These are phyloP conservation scores for Matsumurasca onukii DNA, from an alignment of 1,140 invertebrate genomes.

Conservation along the genomic window DNA sequence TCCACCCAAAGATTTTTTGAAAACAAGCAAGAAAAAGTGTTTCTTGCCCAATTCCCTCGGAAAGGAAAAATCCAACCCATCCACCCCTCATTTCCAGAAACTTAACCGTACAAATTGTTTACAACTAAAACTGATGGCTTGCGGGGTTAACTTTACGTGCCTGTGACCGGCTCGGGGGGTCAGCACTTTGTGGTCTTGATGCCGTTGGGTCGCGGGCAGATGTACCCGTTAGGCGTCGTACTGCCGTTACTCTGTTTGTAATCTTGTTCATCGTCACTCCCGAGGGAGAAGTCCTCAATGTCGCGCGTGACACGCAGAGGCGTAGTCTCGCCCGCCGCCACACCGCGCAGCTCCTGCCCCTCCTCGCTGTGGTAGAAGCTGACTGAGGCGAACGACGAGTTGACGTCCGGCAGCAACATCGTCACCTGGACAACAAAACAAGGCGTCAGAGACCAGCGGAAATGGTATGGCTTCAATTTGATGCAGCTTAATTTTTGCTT, in stretches of 20 bases:
- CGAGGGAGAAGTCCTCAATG: slow-evolving; percentile 43
- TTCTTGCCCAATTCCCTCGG: not conserved
- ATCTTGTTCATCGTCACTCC: slow-evolving; percentile 38
- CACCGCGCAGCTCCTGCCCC: slow-evolving; percentile 56
- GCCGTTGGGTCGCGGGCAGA: slow-evolving; percentile 31
- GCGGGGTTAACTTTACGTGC: no score
- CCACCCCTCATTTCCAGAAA: not conserved
- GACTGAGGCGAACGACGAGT: slow-evolving; percentile 61
- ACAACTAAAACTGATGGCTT: no score
- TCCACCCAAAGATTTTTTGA: no score
- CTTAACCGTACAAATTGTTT: no score
- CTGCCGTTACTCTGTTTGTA: slow-evolving; percentile 46
- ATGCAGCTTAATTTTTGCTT: no score
- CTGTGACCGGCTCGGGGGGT: not conserved
- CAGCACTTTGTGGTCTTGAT: slow-evolving; percentile 40
- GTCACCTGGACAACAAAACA: slow-evolving; percentile 74
- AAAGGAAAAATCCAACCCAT: not conserved
- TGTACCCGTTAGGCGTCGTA: slow-evolving; percentile 49
- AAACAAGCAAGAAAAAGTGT: no score
- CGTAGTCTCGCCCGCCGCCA: slow-evolving; percentile 41
- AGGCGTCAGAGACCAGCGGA: slow-evolving; percentile 70
- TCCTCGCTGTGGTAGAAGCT: slow-evolving; percentile 76
- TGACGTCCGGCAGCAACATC: slow-evolving; percentile 57
- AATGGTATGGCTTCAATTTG: no score
- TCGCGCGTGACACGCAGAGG: slow-evolving; percentile 41